Evolutionary conservation across 2,888 invertebrate genomes (phyloP), one percentile per base, ranked within the genome.

Genomic region (Amphipyra tragopoginis): DNA sequence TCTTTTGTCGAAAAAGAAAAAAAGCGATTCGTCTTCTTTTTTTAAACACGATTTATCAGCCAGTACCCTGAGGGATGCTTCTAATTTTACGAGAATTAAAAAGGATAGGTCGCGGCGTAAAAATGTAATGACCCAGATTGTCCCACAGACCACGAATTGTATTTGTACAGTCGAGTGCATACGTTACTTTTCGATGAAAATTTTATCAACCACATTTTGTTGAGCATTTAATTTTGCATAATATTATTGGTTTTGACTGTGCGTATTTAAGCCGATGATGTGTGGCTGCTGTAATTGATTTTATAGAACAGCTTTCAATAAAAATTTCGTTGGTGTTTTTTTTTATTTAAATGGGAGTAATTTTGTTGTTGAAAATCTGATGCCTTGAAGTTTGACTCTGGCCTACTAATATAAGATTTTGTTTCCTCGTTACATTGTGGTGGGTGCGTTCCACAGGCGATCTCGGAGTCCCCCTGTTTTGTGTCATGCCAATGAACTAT

Each of bases 81-180:
- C 54, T 57, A 62, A 71, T 73, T 71, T 73, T 43, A 67, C 47
- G 62, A 57, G 54, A 54, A 57, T 67, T 44, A 73, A 71, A 73
- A 49, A 14, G 68, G 50, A 47, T 38, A 40, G 38, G 51, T 57
- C 39, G 53, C 39, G 11, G 44, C 67, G 66, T 50, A 61, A 67
- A 72, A 68, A 72, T 43, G 64, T 68, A 66, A 70, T 70, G 62
- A 64, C 29, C 63, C 57, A 51, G 48, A 52, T 48, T 55, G 42
- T 29, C 10, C 44, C 49, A 26, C 55, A 40, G 43, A 74, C 69
- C 64, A 13, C 53, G n/a, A 33, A 21, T 15, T 7, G n/a, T 10
- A 13, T 53, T 13, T 50, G 50, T 62, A 73, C 61, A 67, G 55
- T 53, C 34, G 42, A 67, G 11, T 29, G 44, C 45, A 56, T 72